Evolutionary conservation across 2,113 vertebrate genomes (phyloP), one percentile per base, ranked within the genome.

Genomic region (Atrichornis clamosus): DNA sequence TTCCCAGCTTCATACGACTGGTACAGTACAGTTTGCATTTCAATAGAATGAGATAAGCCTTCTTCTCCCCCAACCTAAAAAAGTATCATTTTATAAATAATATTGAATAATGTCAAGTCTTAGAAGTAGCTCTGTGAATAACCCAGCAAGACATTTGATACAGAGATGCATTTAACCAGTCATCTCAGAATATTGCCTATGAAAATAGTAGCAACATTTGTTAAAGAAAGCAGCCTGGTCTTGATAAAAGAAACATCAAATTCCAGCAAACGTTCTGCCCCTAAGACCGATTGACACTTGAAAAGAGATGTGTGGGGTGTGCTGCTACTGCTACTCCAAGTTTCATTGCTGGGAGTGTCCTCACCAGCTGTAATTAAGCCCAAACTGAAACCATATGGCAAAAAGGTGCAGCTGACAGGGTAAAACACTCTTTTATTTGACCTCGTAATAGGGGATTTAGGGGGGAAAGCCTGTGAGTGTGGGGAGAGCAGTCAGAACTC

Each of bases 51-150:
- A 98, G 97, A 98, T 98, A 98, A 98, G 94, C 96, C 68, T 82
- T 97, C 95, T 97, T 94, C 95, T 96, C 93, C 96, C 89, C 85
- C 79, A 91, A 3, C 95, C 96, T 96, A 97, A 97, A 98, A 98
- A 98, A 95, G 80, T 96, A 96, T 97, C 95, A 97, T 97, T 97
- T 97, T 98, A 98, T 98, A 98, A 98, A 98, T 98, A 98, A 98
- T 97, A 97, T 90, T 97, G 97, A 98, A 97, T 98, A 97, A 97
- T 98, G 97, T 93, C 95, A 91, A 82, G 90, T 96, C 96, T 98
- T 97, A 92, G 97, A 97, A 97, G 97, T 94, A 97, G 96, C 96
- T 97, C 97, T 97, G 94, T 93, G 97, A 98, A 97, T 98, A 98
- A 98, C 97, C 92, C 95, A 96, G 97, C 96, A 97, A 97, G 97